Percentiles rank a stretch among this genome's conserved stretches.
Conservation (phyloP, 2,113 vertebrate species). For the Saguinus midas region DNA sequence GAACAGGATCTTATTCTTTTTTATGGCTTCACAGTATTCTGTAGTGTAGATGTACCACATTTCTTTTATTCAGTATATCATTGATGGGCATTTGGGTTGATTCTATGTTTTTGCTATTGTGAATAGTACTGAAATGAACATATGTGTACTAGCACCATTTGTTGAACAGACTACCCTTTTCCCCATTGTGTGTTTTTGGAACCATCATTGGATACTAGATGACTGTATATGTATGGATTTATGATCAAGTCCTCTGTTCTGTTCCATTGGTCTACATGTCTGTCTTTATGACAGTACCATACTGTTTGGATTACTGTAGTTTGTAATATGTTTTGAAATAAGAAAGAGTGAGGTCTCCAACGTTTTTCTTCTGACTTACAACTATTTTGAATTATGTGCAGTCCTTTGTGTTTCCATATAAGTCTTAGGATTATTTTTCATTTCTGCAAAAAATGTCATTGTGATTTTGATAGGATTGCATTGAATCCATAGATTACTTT, state of each 20-base stretch:
- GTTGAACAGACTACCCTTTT: not conserved
- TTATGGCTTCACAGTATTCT: no score
- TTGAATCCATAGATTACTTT: not conserved
- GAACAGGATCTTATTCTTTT: no score
- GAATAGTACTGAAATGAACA: no score
- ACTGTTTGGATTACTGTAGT: not conserved
- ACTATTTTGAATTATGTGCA: not conserved
- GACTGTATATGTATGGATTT: not conserved
- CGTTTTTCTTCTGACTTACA: not conserved
- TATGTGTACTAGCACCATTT: not conserved
- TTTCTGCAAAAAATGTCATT: not conserved
- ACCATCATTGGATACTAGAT: not conserved
- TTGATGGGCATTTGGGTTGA: no score
- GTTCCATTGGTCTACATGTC: not conserved
- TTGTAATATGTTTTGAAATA: not conserved
- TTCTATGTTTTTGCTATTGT: no score
- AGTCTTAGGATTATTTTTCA: not conserved
- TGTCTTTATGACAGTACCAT: not conserved
- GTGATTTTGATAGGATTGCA: not conserved
- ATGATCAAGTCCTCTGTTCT: not conserved
- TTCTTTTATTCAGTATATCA: no score
- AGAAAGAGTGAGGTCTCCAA: not conserved
- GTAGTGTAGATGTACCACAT: no score
- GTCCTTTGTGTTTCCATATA: not conserved
- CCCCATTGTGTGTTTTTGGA: not conserved